Percentiles rank a stretch among this genome's conserved stretches.
These are phyloP conservation scores for Euphydryas editha DNA, from an alignment of 2,888 invertebrate species.

Conservation along the genomic window DNA sequence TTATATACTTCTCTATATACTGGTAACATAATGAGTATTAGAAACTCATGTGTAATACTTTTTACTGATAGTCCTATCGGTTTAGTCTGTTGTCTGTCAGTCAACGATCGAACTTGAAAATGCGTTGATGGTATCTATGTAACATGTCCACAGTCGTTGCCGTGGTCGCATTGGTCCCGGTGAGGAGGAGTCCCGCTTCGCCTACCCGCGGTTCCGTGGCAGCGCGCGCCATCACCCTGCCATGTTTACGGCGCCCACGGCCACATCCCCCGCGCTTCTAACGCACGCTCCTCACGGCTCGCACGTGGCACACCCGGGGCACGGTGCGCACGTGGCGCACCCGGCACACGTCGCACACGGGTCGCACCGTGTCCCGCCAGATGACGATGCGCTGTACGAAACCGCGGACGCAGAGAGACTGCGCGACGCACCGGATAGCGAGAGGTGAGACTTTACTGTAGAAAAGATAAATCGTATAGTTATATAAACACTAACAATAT, in stretches of 20 bases:
- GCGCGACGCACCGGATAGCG: constrained; percentile 93
- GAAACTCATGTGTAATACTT: no score
- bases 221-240: constrained; percentile 66
- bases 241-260: constrained; percentile 62
- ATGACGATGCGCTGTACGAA: constrained; percentile 94
- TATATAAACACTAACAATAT: background rate
- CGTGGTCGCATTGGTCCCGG: constrained; percentile 68
- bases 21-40: no score
- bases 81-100: no score
- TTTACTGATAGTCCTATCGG: no score
- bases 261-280: constrained; percentile 62
- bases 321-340: constrained; percentile 73
- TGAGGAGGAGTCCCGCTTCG: constrained; percentile 90
- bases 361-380: constrained; percentile 75
- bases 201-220: constrained; percentile 87
- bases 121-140: no score
- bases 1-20: no score
- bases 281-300: constrained; percentile 65
- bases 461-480: background rate
- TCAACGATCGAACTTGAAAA: no score
- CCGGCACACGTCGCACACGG: constrained; percentile 67
- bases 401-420: constrained; percentile 89
- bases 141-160: constrained; percentile 83
- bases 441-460: constrained; percentile 86
- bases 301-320: constrained; percentile 55